Evolutionary conservation across 2,113 vertebrate genomes (phyloP).

Genomic region (Ibidorhyncha struthersii): DNA sequence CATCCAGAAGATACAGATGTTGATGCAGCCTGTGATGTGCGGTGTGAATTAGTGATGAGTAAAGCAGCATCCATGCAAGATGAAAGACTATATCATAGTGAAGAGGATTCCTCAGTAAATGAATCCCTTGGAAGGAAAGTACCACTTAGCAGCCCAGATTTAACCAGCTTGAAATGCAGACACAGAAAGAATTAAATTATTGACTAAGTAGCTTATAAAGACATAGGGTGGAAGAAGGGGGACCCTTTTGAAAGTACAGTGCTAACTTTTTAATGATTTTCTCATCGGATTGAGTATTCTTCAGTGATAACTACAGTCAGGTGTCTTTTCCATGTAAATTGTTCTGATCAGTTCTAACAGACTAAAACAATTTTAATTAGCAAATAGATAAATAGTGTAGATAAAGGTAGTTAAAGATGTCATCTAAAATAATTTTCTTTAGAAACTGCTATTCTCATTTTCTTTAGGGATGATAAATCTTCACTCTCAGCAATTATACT

Average conservation of each 20-base stretch:
- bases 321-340: conserved; percentile 47
- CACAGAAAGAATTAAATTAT: conserved; percentile 17
- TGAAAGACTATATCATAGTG: conserved; percentile 23
- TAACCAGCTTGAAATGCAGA: conserved; percentile 26
- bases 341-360: not conserved
- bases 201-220: conserved; percentile 42
- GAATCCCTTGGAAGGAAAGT: conserved; percentile 12
- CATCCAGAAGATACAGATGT: conserved; percentile 56
- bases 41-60: conserved; percentile 47
- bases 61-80: conserved; percentile 14
- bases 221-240: not conserved
- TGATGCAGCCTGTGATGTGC: conserved; percentile 30
- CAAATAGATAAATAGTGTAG: conserved; percentile 54
- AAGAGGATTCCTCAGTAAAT: conserved; percentile 19
- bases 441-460: conserved; percentile 27
- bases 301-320: conserved; percentile 21
- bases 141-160: conserved; percentile 9
- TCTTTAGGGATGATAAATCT: conserved; percentile 6
- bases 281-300: not conserved
- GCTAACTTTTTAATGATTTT: conserved; percentile 37
- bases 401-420: not conserved
- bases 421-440: conserved; percentile 21
- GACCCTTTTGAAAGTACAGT: not conserved
- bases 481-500: conserved; percentile 28
- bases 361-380: conserved; percentile 43